Evolutionary conservation across 37 sponge, comb jelly and placozoan genomes (phyloP), one percentile per base, ranked within the genome.

Genomic region (Agelas oroides): DNA sequence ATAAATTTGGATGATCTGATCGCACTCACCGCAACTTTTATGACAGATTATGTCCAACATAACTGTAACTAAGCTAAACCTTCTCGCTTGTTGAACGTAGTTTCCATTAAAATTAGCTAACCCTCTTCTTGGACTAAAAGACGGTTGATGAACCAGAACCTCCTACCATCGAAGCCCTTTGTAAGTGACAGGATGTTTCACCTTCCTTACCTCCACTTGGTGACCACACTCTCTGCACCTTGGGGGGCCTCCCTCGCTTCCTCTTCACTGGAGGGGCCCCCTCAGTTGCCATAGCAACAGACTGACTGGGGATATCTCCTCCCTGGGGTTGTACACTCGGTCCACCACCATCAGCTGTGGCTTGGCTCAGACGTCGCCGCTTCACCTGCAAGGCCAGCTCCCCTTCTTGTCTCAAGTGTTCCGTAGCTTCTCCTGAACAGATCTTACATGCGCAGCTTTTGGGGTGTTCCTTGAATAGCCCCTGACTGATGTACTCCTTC

Each of bases 401-500:
- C 15, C 88, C 88, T 23, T 86, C 81, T 58, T 73, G 88, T 56
- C 73, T 64, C 28, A 73, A 41, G 23, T 60, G 67, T 15, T 87
- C 87, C 53, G 68, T 39, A 15, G 69, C 87, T 36, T 66, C 78
- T 23, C 92, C 92, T 25, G 40, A 27, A 61, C 92, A 92, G 0
- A 87, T 74, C n/a, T 32, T 63, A 54, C 95, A 94, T 23, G 82
- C 21, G 70, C 95, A 94, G 25, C 35, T 57, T 65, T 77, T 80
- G 13, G 37, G 27, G 86, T 94, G 95, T 70, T 87, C 91, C 54
- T 79, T 66, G 23, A 94, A 81, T 55, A 86, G 34, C 2, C 91
- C 91, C 20, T 88, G 80, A 21, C 20, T 58, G n/a, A 94, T 85
- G 46, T 66, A 72, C 80, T 90, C 86, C 73, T 89, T 92, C 30